phyloP scores from a whole-genome alignment of 2,888 invertebrate species.

The Oegoconia quadripuncta region DNA sequence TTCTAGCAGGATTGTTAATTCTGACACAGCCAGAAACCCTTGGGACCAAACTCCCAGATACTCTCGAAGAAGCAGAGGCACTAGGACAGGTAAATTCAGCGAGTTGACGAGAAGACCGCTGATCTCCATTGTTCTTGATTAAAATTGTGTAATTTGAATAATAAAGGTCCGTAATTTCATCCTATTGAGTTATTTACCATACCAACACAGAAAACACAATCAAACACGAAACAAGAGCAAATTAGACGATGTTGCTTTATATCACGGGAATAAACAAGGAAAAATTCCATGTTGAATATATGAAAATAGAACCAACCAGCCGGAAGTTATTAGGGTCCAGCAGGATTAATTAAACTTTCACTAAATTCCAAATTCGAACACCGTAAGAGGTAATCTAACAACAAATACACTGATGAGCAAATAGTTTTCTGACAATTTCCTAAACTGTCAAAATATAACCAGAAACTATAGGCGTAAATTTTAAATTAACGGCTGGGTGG shows the following conservation, averaged over 20 bases:
- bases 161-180: too few relatives aligned
- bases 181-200: too few relatives aligned
- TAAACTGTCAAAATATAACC: neutral
- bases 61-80: conserved; percentile 77
- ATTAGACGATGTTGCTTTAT: neutral
- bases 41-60: conserved; percentile 79
- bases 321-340: conserved; percentile 43
- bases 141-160: too few relatives aligned
- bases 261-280: neutral
- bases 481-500: too few relatives aligned
- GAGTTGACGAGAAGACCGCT: too few relatives aligned
- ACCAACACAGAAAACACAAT: too few relatives aligned
- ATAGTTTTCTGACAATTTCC: neutral
- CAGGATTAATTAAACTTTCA: conserved; percentile 47
- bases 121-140: too few relatives aligned
- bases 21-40: conserved; percentile 82
- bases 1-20: conserved; percentile 74
- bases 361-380: conserved; percentile 16
- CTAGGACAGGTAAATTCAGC: too few relatives aligned
- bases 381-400: neutral
- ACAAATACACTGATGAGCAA: neutral
- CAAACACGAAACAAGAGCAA: neutral
- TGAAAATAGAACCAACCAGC: conserved; percentile 32
- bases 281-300: conserved; percentile 6
- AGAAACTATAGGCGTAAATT: too few relatives aligned